Base-by-base conservation (phyloP, 2,888 invertebrate genomes). In the Antitype chi region DNA sequence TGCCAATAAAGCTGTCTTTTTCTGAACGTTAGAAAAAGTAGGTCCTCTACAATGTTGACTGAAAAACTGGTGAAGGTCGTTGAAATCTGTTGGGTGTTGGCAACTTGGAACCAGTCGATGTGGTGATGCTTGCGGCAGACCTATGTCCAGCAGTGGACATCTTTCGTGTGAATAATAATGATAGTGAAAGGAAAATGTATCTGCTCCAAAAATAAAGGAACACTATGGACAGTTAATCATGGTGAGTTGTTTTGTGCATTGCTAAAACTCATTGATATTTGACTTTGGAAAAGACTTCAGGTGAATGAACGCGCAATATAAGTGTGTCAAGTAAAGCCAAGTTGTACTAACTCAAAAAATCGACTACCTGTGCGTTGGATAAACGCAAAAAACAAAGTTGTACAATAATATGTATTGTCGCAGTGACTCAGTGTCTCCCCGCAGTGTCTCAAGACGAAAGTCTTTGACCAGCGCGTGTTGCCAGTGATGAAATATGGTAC, bases 271-370 rank as follows among this genome's bases (percentile, higher is more conserved):
- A 28, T 57, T 64, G 20, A 25, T 66, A 25, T 69, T 59, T 38
- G 15, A 28, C 49, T 67, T n/a, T n/a, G 7, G 9, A 55, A 67
- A 15, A 32, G 13, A 28, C 32, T 15, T 28, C 13, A 20, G 68
- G 73, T 53, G 28, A 78, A 68, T 52, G 68, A 72, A 68, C 67
- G 57, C 28, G 1, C 7, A 9, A n/a, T 9, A 25, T n/a, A 23
- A 23, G 25, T 75, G 17, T n/a, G 70, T 71, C 49, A 62, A 62
- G 28, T 55, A 73, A 57, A 64, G 25, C 49, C 63, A 49, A 43
- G 20, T 59, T 43, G n/a, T 57, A 15, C 49, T 28, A 17, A 0
- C 0, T n/a, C 53, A 62, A 77, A 77, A 55, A 32, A 0, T 20
- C 11, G 9, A 20, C 15, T 71, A 49, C 28, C 38, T 63, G 32